phyloP scores from a whole-genome alignment of 1,140 invertebrate species.

The Sweltsa coloradensis region DNA sequence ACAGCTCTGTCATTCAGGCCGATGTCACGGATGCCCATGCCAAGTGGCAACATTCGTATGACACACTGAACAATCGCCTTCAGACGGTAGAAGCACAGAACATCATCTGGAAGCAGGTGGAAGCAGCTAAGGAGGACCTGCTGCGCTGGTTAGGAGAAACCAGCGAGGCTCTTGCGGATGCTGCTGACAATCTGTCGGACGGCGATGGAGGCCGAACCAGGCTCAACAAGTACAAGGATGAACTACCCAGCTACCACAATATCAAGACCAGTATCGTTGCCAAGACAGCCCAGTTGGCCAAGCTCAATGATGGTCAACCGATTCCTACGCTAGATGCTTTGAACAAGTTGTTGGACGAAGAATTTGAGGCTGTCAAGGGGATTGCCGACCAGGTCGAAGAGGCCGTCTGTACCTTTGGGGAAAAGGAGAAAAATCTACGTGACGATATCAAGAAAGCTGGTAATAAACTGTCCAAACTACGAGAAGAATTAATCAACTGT shows the following conservation, averaged over 20 bases:
- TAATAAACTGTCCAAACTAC: slow-evolving; percentile 56
- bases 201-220: slow-evolving; percentile 63
- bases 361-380: slow-evolving; percentile 62
- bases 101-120: slow-evolving; percentile 84
- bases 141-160: slow-evolving; percentile 73
- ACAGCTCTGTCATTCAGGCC: slow-evolving; percentile 41
- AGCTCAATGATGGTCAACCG: slow-evolving; percentile 58
- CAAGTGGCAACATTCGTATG: slow-evolving; percentile 61
- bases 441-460: slow-evolving; percentile 54
- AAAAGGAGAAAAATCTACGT: slow-evolving; percentile 59
- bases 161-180: slow-evolving; percentile 56
- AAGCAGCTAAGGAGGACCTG: slow-evolving; percentile 71
- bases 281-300: slow-evolving; percentile 68
- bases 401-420: slow-evolving; percentile 51
- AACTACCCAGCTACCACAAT: slow-evolving; percentile 63
- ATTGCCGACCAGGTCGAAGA: slow-evolving; percentile 64
- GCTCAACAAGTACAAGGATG: slow-evolving; percentile 73
- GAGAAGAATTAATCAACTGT: slow-evolving; percentile 78
- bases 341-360: slow-evolving; percentile 54
- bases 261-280: slow-evolving; percentile 59
- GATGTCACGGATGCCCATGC: slow-evolving; percentile 46
- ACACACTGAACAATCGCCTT: slow-evolving; percentile 51
- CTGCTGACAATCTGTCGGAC: slow-evolving; percentile 62
- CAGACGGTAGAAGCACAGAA: slow-evolving; percentile 76
- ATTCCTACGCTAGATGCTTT: slow-evolving; percentile 56